These are phyloP conservation scores for Caenorhabditis imperialis DNA, from an alignment of 2,888 invertebrate genomes.

Conservation along the genomic window DNA sequence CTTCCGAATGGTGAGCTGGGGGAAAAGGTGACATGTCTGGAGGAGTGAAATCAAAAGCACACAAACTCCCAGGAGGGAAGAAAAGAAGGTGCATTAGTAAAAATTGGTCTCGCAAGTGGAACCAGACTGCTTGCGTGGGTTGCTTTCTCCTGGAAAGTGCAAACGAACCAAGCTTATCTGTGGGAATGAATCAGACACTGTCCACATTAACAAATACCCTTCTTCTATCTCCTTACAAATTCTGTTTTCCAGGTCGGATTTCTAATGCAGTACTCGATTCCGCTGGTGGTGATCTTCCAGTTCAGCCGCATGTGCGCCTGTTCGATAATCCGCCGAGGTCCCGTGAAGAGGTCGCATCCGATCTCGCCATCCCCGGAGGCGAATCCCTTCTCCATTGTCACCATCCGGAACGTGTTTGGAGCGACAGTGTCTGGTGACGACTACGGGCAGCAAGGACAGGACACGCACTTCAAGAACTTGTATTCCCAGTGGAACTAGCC, in stretches of 20 bases:
- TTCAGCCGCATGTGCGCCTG: slow-evolving; percentile 14
- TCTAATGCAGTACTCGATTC: slow-evolving; percentile 33
- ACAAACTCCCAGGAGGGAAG: no score
- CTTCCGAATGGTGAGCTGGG: slow-evolving; percentile 33
- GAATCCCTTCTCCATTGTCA: slow-evolving; percentile 5
- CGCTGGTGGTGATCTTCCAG: slow-evolving; percentile 23
- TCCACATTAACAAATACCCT: no score
- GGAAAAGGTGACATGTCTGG: no score
- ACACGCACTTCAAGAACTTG: slow-evolving; percentile 33
- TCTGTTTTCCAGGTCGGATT: slow-evolving; percentile 28
- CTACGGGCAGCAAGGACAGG: slow-evolving; percentile 34
- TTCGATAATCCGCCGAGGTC: slow-evolving; percentile 13
- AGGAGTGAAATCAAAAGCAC: no score
- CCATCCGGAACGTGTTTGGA: slow-evolving; percentile 41
- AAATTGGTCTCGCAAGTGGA: no score
- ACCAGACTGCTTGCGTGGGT: no score
- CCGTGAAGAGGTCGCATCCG: background rate
- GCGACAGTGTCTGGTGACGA: slow-evolving; percentile 22
- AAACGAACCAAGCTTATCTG: no score
- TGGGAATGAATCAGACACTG: no score
- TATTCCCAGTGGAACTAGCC: slow-evolving; percentile 34
- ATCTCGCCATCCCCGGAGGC: slow-evolving; percentile 24
- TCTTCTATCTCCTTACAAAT: no score
- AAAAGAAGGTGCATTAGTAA: no score
- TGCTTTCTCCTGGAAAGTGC: no score